Percentiles rank a stretch among this genome's conserved stretches.
Conservation (phyloP, 2,888 invertebrate genomes). For the Pachymerium ferrugineum region DNA sequence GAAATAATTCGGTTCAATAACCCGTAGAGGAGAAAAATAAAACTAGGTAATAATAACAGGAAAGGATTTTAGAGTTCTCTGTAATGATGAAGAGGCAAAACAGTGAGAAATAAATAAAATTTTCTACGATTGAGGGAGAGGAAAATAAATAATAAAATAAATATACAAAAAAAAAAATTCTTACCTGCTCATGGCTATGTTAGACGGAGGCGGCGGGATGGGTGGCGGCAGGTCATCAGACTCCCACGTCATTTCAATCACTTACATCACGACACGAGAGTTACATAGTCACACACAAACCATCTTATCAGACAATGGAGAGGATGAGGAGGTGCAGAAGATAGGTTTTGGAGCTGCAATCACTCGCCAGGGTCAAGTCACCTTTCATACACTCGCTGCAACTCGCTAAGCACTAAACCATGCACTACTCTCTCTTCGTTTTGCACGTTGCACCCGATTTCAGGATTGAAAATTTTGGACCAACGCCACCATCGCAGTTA, state of each 20-base stretch:
- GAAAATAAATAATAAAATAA: too few relatives aligned
- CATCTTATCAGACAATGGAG: neutral
- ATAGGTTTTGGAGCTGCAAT: neutral
- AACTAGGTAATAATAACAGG: neutral
- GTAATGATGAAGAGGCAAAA: too few relatives aligned
- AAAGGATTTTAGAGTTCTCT: too few relatives aligned
- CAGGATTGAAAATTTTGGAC: neutral
- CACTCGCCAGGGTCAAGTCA: neutral
- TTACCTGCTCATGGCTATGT: slow-evolving; percentile 17
- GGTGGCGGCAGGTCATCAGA: slow-evolving; percentile 20
- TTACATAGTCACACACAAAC: neutral
- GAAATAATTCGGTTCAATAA: too few relatives aligned
- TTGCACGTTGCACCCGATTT: neutral
- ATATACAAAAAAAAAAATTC: neutral
- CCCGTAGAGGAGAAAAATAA: neutral
- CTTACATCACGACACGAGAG: slow-evolving; percentile 5
- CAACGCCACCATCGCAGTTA: neutral
- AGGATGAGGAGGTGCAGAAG: slow-evolving; percentile 17
- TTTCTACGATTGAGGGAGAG: too few relatives aligned
- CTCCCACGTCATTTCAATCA: slow-evolving; percentile 25
- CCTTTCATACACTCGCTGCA: neutral
- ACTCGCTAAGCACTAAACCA: neutral
- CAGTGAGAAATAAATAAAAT: neutral
- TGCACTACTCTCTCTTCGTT: neutral
- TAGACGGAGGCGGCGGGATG: slow-evolving; percentile 10